phyloP scores from a whole-genome alignment of 2,888 invertebrate genomes.

The Eupeodes latifasciatus region DNA sequence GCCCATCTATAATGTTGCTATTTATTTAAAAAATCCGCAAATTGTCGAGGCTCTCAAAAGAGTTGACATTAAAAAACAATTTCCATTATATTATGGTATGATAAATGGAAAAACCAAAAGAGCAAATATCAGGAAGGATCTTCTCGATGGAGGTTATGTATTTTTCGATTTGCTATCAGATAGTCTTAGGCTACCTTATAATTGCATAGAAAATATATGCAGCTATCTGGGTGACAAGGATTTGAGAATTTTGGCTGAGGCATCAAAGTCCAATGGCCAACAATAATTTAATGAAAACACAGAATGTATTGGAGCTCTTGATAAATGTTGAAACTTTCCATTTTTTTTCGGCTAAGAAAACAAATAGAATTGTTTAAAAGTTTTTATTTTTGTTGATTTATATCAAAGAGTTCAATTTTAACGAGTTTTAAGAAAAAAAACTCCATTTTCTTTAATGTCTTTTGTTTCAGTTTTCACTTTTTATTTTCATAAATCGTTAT shows the following conservation, averaged over 20 bases:
- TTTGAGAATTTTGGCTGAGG: constrained; percentile 6
- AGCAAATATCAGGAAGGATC: not conserved
- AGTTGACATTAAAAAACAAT: not conserved
- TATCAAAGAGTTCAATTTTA: not conserved
- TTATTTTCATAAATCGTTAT: not conserved
- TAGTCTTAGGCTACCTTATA: not conserved
- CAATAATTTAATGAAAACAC: not conserved
- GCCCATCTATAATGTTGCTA: not conserved
- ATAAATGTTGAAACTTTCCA: not conserved
- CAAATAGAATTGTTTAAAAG: not conserved
- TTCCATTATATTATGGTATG: constrained; percentile 23
- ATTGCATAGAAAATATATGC: constrained; percentile 27
- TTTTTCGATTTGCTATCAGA: constrained; percentile 25
- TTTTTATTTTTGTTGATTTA: constrained; percentile 8
- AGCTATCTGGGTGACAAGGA: constrained; percentile 28
- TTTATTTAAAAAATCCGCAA: constrained; percentile 25
- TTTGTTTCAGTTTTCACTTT: not conserved
- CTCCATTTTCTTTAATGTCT: not conserved
- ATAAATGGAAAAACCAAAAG: constrained; percentile 4
- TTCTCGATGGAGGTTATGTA: constrained; percentile 2
- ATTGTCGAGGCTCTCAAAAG: not conserved
- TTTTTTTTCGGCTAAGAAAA: not conserved
- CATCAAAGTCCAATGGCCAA: not conserved
- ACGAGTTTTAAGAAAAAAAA: constrained; percentile 21
- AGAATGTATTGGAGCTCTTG: not conserved